Evolutionary conservation across 2,113 vertebrate species (phyloP), one percentile per base, ranked within the genome.

Genomic region (Ctenomys sociabilis): DNA sequence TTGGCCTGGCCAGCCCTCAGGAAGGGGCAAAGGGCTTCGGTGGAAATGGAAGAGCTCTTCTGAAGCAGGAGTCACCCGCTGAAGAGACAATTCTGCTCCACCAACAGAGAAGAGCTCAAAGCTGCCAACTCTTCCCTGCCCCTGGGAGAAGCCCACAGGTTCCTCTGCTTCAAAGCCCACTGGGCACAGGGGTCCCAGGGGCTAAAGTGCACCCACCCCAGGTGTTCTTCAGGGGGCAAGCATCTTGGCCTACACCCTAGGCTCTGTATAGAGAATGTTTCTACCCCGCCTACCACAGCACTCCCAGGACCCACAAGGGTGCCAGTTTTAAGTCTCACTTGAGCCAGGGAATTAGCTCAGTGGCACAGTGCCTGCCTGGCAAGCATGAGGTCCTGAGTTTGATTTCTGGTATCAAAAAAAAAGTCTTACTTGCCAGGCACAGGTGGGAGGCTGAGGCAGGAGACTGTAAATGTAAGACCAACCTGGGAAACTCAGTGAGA

Each of bases 141-240:
- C 57, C 70, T 61, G 28, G 19, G 57, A 40, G 64, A 93, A 59
- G 37, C 45, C 84, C 86, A 30, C 3, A 7, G 37, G 22, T n/a
- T 22, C 66, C 77, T 54, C 9, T 11, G 32, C n/a, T 49, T 40
- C 28, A 40, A 70, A 0, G 66, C 35, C 66, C 7, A 16, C 49
- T 13, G n/a, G 22, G 32, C 70, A 45, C 91, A 90, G 49, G 77
- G 7, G 32, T 49, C 52, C 7, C 2, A 10, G 59, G 19, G 35
- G 19, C 72, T 0, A 0, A 37, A 2, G 28, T 3, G 17, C 12
- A 17, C 64, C 32, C 7, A 37, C n/a, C 24, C 93, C 21, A 32
- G 75, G 86, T 37, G 37, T 35, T n/a, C 64, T 49, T 37, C 59
- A 85, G 59, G 57, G 13, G 52, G 78, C 14, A 32, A 59, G 84